Evolutionary conservation across 1,140 invertebrate species (phyloP).

Genomic region (Drosophila prosaltans): DNA sequence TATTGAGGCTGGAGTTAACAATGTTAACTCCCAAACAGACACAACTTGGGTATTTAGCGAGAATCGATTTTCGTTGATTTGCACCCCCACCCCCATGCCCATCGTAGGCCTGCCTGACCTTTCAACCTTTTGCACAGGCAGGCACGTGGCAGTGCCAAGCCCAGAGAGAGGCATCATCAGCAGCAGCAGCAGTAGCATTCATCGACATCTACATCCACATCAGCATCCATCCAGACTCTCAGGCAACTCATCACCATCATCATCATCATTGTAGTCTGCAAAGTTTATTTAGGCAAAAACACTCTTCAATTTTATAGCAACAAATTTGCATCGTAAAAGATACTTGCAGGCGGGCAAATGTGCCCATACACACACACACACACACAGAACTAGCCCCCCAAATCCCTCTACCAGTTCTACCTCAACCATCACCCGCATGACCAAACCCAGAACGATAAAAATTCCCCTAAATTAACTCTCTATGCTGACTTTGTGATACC

Average conservation of each 20-base stretch:
- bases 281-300: conserved; percentile 77
- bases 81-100: conserved; percentile 2
- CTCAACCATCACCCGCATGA: conserved; percentile 11
- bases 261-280: conserved; percentile 65
- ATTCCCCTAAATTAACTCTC: conserved; percentile 36
- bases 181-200: conserved; percentile 35
- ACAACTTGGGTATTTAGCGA: conserved; percentile 76
- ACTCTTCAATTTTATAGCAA: conserved; percentile 81
- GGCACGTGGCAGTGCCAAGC: conserved; percentile 59
- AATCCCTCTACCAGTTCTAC: conserved; percentile 4
- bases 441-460: conserved; percentile 66
- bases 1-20: conserved; percentile 58
- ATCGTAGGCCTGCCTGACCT: conserved; percentile 60
- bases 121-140: conserved; percentile 70
- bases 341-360: conserved; percentile 44
- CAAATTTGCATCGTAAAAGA: conserved; percentile 81
- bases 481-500: neutral
- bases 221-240: conserved; percentile 4
- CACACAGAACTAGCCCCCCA: conserved; percentile 40
- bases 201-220: conserved; percentile 41
- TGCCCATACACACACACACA: neutral
- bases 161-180: conserved; percentile 45
- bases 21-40: conserved; percentile 56
- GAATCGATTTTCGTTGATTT: conserved; percentile 79
- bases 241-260: conserved; percentile 70